Evolutionary conservation across 1,140 invertebrate species (phyloP).

Genomic region (Chrysopa pallens): DNA sequence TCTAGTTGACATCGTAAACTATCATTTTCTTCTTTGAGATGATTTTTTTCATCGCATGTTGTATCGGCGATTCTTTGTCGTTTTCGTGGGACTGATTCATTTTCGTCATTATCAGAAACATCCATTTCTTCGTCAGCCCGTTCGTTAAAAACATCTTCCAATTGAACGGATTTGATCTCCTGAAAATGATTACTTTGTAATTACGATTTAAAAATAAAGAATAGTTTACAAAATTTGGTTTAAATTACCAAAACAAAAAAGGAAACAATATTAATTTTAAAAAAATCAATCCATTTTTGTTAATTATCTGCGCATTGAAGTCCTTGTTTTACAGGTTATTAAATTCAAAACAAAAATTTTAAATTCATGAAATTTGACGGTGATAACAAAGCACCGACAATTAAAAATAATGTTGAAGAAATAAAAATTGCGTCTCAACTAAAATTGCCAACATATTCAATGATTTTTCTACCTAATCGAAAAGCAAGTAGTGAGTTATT

Average conservation of each 20-base stretch:
- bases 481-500: too few relatives aligned
- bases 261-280: too few relatives aligned
- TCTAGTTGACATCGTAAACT: constrained; percentile 80
- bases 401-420: too few relatives aligned
- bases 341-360: too few relatives aligned
- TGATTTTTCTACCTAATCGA: too few relatives aligned
- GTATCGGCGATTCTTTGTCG: constrained; percentile 25
- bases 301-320: too few relatives aligned
- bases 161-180: constrained; percentile 61
- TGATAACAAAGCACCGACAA: too few relatives aligned
- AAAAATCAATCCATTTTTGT: too few relatives aligned
- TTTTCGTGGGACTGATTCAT: constrained; percentile 23
- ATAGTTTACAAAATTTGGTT: not conserved
- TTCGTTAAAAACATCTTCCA: constrained; percentile 49
- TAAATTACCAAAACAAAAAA: not conserved
- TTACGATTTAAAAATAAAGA: not conserved
- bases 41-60: constrained; percentile 23
- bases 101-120: constrained; percentile 54
- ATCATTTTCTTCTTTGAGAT: constrained; percentile 69
- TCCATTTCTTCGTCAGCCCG: constrained; percentile 62
- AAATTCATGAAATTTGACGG: too few relatives aligned
- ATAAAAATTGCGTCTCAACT: too few relatives aligned
- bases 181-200: constrained; percentile 19
- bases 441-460: too few relatives aligned
- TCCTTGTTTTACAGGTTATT: too few relatives aligned